Percentiles rank a stretch among this genome's conserved stretches.
phyloP scores from a whole-genome alignment of 2,113 vertebrate genomes.

The Mus spicilegus region DNA sequence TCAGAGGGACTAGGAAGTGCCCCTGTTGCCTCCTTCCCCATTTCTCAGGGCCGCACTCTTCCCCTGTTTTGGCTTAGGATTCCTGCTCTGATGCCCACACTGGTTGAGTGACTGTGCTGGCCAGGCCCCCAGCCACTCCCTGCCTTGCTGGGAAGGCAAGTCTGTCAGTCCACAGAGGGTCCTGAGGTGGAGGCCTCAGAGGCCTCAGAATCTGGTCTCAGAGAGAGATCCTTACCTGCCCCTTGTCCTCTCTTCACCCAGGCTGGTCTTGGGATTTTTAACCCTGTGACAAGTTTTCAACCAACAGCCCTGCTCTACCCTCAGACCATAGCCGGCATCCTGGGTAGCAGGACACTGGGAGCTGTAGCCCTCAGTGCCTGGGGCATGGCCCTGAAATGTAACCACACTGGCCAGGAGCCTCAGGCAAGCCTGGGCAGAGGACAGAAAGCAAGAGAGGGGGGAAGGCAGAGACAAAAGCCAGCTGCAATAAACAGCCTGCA shows the following conservation, averaged over 20 bases:
- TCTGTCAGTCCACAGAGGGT: conserved; percentile 60
- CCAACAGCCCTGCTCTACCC: background rate
- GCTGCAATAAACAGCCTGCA: conserved; percentile 42
- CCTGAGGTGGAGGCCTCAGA: background rate
- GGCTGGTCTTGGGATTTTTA: background rate
- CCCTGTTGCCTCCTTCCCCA: fast-evolving
- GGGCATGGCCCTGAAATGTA: conserved; percentile 68
- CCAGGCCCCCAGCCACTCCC: background rate
- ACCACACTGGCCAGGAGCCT: conserved; percentile 68
- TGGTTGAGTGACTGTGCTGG: background rate
- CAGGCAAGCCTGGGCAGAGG: conserved; percentile 77
- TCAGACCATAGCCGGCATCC: background rate
- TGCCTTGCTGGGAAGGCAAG: background rate
- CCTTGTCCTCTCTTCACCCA: background rate
- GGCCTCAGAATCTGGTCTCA: background rate
- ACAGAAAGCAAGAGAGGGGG: background rate
- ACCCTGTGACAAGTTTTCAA: background rate
- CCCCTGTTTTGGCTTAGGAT: background rate
- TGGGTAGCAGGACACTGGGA: conserved; percentile 6
- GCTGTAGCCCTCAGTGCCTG: background rate
- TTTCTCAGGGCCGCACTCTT: background rate
- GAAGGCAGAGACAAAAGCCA: conserved; percentile 67
- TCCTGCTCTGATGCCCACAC: background rate
- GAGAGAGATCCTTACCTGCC: background rate
- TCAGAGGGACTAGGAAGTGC: background rate